Base-by-base conservation (phyloP, 35 echinoderm and acorn worm genomes). In the Acanthaster planci region DNA sequence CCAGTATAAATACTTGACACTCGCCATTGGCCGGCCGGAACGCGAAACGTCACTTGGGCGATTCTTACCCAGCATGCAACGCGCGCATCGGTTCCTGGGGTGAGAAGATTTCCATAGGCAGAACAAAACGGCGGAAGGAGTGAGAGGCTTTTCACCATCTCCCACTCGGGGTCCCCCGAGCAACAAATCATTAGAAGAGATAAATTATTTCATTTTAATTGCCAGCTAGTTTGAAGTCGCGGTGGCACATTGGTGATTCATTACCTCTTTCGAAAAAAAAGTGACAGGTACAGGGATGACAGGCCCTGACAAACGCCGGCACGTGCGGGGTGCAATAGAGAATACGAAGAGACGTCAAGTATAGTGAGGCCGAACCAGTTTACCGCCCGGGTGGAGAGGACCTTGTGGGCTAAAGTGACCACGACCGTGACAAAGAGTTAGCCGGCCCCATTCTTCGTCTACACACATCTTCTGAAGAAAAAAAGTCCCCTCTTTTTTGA, bases 51-150 rank as follows among this genome's bases (percentile, higher is more conserved):
- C 23, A n/a, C 64, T 31, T 26, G 19, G 14, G 29, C 64, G 60
- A 67, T 22, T 67, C n/a, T n/a, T 72, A 72, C 64, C 64, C 64
- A 72, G 34, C 26, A 72, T 72, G 64, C 64, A 72, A 26, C 64
- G 64, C 64, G 64, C 26, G 23, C 22, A 29, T 14, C 64, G 64
- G 34, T 72, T 19, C 26, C 26, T 34, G 64, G 14, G 34, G 64
- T 72, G 64, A 31, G 30, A 72, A 72, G 23, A 72, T 12, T 18
- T n/a, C 19, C 22, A 72, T 72, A 34, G 14, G 64, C 26, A 19
- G 23, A 26, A 21, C 10, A 29, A 72, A 29, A 27, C 14, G 64
- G 23, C 34, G 30, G 64, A 72, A 14, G 0, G 23, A 72, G 26
- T 7, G 2, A 34, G 64, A 29, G n/a, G n/a, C n/a, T n/a, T n/a